Base-by-base conservation (phyloP, 2,797 vertebrate genomes). In the Apodemus agrarius region DNA sequence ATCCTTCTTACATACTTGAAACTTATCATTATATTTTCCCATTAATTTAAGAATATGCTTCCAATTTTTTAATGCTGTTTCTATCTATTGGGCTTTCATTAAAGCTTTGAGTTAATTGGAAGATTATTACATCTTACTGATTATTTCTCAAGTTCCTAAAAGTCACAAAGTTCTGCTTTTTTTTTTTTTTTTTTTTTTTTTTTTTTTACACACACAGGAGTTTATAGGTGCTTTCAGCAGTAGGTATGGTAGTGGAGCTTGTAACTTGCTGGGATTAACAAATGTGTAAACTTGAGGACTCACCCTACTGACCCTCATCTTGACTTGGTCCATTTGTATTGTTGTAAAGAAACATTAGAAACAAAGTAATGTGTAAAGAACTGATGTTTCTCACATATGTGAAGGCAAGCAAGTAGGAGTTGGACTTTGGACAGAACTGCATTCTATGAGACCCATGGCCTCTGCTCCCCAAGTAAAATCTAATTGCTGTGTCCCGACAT, bases 1-100 rank as follows among this genome's bases (percentile, higher is more conserved):
- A 31, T 65, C 2, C 8, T 61, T 63, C 59, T 49, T 19, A 0
- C 3, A 2, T 21, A 24, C 79, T 21, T 79, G 52, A 14, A 83
- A 83, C 4, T 85, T 59, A 13, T 34, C 2, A 19, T 72, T 91
- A 78, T 69, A 65, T 78, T 88, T 80, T 81, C 24, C 67, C 6
- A 40, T 84, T 81, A n/a, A 81, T 84, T 90, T 82, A 85, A 29
- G 24, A 89, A 54, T n/a, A 59, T 91, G 85, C 90, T n/a, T 9
- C 83, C 65, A 84, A n/a, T 93, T 93, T 80, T 34, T n/a, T 78
- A 96, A 91, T 89, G 43, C 69, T 65, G 14, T 9, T 69, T 79
- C 7, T 31, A 40, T 24, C 6, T 75, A 6, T 91, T 75, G 46
- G 24, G 88, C 52, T 94, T 93, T 37, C 1, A 26, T 92, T 93